Conservation (phyloP, 2,888 invertebrate genomes). For the Eristalinus aeneus region DNA sequence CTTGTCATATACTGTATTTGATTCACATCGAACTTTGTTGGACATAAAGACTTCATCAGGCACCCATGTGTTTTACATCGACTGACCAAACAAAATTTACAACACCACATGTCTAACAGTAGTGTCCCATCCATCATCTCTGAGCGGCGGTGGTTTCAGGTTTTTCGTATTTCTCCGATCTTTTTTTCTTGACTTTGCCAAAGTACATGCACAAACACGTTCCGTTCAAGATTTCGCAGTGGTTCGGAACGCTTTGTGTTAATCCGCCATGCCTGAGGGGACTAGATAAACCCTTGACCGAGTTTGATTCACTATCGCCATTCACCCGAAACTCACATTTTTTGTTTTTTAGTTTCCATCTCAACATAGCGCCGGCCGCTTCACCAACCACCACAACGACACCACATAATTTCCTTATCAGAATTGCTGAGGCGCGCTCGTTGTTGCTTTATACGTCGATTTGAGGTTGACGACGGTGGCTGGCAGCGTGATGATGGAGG, state of each 20-base stretch:
- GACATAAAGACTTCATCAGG: not conserved
- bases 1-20: not conserved
- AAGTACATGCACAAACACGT: not conserved
- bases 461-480: not conserved
- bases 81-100: not conserved
- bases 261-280: constrained; percentile 22
- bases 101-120: not conserved
- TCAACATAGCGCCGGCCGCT: not conserved
- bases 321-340: constrained; percentile 33
- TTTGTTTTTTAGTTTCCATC: not conserved
- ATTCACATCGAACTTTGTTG: not conserved
- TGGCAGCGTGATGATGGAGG: not conserved
- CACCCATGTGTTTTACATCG: not conserved
- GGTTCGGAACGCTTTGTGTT: not conserved
- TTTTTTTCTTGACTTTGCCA: not conserved
- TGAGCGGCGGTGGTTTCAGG: not conserved
- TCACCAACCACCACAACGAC: not conserved
- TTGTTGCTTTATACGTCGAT: not conserved
- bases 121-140: not conserved
- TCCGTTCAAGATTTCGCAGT: not conserved
- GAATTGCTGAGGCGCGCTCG: not conserved
- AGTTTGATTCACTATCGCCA: constrained; percentile 40
- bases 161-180: not conserved
- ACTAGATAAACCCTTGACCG: constrained; percentile 68
- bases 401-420: not conserved